Base-by-base conservation (phyloP, 2,797 vertebrate species). In the Brotula barbata region DNA sequence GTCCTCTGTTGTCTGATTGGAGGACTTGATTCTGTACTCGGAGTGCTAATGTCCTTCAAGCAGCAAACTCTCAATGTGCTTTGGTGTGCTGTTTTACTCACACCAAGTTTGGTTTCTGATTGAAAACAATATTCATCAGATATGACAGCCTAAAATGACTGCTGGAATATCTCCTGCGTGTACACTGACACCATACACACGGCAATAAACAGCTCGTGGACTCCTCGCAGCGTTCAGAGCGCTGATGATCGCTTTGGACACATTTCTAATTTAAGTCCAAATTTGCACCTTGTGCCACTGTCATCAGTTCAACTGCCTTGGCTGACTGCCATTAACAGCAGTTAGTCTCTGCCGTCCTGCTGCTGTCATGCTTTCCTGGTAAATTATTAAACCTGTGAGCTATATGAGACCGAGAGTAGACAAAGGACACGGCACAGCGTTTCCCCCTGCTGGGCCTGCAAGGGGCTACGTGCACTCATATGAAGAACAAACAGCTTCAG, bases 331-430 rank as follows among this genome's bases (percentile, higher is more conserved):
- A 53, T 34, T 10, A 57, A 25, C 47, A 55, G 34, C 43, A 46
- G 50, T 58, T 17, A 8, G 39, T 20, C 12, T 57, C 1, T 5
- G 59, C 55, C 34, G 54, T n/a, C 19, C 49, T 28, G 43, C 46
- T 13, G 28, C 36, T 47, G 46, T 19, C 21, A 58, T 44, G 41
- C 58, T 63, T 56, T 45, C 41, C 72, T 45, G 23, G 59, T 80
- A 15, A 83, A 83, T 83, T 69, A 86, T 83, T 84, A 47, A 79
- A 12, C 53, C 25, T 28, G 25, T 28, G 25, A 4, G 25, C 8
- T 28, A 28, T 8, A 8, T 8, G 25, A 28, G 25, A 28, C 25
- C 25, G n/a, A n/a, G n/a, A 28, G 25, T 8, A 28, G 25, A 28
- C 25, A 28, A 28, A 28, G 25, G 25, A 4, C 4, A 8, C 25